These are phyloP conservation scores for Drosophila equinoxialis DNA, from an alignment of 1,140 invertebrate genomes.

Conservation along the genomic window DNA sequence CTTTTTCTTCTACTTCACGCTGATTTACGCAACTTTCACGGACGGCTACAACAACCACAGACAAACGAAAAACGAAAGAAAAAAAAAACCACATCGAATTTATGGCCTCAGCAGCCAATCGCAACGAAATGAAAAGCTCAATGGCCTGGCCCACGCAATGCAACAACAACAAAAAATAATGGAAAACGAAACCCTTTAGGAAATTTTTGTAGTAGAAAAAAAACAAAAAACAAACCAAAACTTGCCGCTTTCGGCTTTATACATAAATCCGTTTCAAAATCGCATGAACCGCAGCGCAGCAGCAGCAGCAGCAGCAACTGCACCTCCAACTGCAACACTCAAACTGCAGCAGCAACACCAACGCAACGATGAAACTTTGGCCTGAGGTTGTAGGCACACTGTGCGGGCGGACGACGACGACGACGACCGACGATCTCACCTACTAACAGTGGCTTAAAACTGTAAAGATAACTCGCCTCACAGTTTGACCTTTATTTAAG, in stretches of 20 bases:
- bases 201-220: conserved; percentile 67
- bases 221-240: conserved; percentile 40
- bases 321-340: conserved; percentile 43
- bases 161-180: conserved; percentile 30
- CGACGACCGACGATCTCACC: conserved; percentile 19
- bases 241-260: conserved; percentile 44
- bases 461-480: not conserved
- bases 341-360: conserved; percentile 54
- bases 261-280: conserved; percentile 79
- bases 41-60: conserved; percentile 61
- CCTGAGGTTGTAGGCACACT: conserved; percentile 58
- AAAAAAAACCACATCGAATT: conserved; percentile 65
- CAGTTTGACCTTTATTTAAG: conserved; percentile 11
- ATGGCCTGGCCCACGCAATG: conserved; percentile 69
- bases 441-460: conserved; percentile 6
- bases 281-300: conserved; percentile 34
- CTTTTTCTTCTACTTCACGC: conserved; percentile 79
- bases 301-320: conserved; percentile 54
- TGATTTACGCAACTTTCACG: conserved; percentile 80
- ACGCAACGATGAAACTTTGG: conserved; percentile 48
- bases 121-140: conserved; percentile 62
- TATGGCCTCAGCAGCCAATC: conserved; percentile 66
- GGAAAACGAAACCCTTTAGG: conserved; percentile 77
- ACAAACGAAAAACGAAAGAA: conserved; percentile 34
- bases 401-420: conserved; percentile 18